Evolutionary conservation across 2,888 invertebrate species (phyloP).

Genomic region (Hirtodrosophila histrioides): DNA sequence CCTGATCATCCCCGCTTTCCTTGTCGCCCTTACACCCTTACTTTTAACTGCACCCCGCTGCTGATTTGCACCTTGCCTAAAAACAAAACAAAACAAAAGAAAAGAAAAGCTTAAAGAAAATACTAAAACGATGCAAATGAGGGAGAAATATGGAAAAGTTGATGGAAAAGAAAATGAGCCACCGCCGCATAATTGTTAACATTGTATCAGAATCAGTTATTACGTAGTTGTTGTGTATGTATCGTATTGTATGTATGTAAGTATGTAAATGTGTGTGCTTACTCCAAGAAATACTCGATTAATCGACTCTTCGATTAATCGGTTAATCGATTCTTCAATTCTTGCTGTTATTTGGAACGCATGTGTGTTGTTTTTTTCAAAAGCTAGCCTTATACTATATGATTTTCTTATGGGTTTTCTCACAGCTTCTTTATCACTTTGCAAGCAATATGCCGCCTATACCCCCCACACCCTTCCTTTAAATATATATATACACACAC

Average conservation of each 20-base stretch:
- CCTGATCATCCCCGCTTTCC: slow-evolving; percentile 49
- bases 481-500: not conserved
- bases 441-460: slow-evolving; percentile 36
- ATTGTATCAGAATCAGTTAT: slow-evolving; percentile 67
- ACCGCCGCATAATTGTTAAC: slow-evolving; percentile 79
- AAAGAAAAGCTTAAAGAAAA: slow-evolving; percentile 7
- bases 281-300: slow-evolving; percentile 37
- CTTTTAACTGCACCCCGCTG: slow-evolving; percentile 23
- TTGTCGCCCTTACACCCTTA: slow-evolving; percentile 5
- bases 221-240: slow-evolving; percentile 76
- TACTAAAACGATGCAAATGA: not conserved
- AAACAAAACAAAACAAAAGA: slow-evolving; percentile 7
- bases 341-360: slow-evolving; percentile 57
- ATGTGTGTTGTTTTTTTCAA: slow-evolving; percentile 32
- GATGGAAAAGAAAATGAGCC: slow-evolving; percentile 43
- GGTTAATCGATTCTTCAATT: slow-evolving; percentile 37
- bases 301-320: slow-evolving; percentile 23
- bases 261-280: slow-evolving; percentile 66
- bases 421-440: slow-evolving; percentile 6
- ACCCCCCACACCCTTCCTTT: not conserved
- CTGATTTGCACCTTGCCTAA: slow-evolving; percentile 49
- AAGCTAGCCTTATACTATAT: slow-evolving; percentile 54
- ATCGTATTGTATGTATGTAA: slow-evolving; percentile 70
- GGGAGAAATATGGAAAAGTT: not conserved
- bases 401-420: slow-evolving; percentile 31